Evolutionary conservation across 2,888 invertebrate genomes (phyloP), one percentile per base, ranked within the genome.

Genomic region (Panopea generosa): DNA sequence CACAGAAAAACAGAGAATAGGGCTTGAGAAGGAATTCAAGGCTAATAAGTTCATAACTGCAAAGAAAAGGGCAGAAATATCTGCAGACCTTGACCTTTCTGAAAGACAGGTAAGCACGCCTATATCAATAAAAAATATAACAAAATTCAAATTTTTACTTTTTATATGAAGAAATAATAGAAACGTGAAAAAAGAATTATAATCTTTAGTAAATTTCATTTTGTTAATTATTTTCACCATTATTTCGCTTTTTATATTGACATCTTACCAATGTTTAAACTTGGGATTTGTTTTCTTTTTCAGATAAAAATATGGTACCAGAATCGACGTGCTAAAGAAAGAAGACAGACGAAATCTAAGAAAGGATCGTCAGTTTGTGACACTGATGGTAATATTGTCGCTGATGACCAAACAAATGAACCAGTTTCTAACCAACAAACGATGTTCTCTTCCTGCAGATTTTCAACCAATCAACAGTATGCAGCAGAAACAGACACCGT

Each of bases 301-400:
- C 53, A 52, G 53, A 52, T 52, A 6, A 52, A 52, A 27, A 52
- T 52, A 4, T 52, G 53, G 53, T 52, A 11, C 27, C 53, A 52
- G 20, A 52, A 52, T 22, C 7, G 53, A 24, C 14, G 53, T 16
- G 53, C 53, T 16, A 52, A 52, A 20, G 53, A 18, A 52, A 22
- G 53, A 20, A 14, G 53, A 9, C 53, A 52, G 53, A 18, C 53
- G 20, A 52, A 52, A 52, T 11, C 4, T 18, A 7, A 52, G 16
- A 11, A 24, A 52, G 2, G 6, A 20, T 16, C 14, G 22, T 52
- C 22, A 24, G 14, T 4, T 52, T 11, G 22, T 20, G 16, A 24
- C 11, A 52, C 7, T 24, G 26, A 52, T 22, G 20, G n/a, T n/a
- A n/a, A n/a, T n/a, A n/a, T 26, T 9, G 22, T 45, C 4, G 14